Base-by-base conservation (phyloP, 2,797 vertebrate genomes). In the Syngnathus rostellatus region DNA sequence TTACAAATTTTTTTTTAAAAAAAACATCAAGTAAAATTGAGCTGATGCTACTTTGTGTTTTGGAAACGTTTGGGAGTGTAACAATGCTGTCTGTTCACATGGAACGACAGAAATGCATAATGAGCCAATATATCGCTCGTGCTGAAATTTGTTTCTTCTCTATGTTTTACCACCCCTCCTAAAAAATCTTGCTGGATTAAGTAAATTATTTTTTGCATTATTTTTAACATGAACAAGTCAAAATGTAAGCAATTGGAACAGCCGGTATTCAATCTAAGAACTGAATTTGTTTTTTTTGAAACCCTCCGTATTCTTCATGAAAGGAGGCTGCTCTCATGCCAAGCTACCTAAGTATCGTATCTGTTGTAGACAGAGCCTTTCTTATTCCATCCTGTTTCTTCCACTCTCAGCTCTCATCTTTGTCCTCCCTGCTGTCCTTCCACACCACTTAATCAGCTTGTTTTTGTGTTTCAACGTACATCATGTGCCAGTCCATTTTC, bases 331-430 rank as follows among this genome's bases (percentile, higher is more conserved):
- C 53, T 54, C 23, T 54, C 53, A 25, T 23, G 23, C 25, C 25
- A 37, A 38, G 55, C 17, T 57, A 37, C 55, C 25, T 8, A 25
- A 55, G 21, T 55, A 57, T 37, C 5, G 21, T 25, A 11, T 54
- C 21, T 25, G 3, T 54, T 54, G 11, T 25, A 25, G 12, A 4
- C 53, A 25, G 53, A 25, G 53, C 53, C 74, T 86, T 77, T 66
- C 67, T 81, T 70, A 48, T 77, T 75, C 78, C 80, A 79, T 64
- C 66, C 72, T 8, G 38, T 41, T 60, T 60, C 58, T 40, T 60
- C 19, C 17, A n/a, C 21, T 60, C 40, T 61, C 66, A 69, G 62
- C 40, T 72, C 40, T 73, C 48, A 66, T 65, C 64, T 55, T 38
- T 72, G 23, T 74, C 43, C 62, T 64, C 62, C 51, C 38, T 72